phyloP scores from a whole-genome alignment of 2,888 invertebrate genomes.

The Nomada fabriciana region DNA sequence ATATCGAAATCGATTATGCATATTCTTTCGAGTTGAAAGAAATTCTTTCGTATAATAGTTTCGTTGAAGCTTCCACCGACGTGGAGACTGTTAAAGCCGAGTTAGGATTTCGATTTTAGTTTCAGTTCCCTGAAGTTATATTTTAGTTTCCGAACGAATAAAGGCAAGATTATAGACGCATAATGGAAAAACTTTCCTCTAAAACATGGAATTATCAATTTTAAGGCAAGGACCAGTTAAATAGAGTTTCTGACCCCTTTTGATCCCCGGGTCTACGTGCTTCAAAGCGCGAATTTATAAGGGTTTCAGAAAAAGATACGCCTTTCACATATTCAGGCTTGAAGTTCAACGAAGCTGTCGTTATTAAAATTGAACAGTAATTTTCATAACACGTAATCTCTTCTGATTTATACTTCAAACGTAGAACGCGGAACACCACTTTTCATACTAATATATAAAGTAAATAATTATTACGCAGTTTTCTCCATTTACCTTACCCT shows the following conservation, averaged over 20 bases:
- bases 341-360: neutral
- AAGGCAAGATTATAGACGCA: conserved; percentile 11
- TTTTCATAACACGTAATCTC: neutral
- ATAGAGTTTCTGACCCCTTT: conserved; percentile 4
- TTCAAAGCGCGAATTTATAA: neutral
- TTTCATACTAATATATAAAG: neutral
- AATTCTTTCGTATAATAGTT: neutral
- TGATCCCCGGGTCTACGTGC: neutral
- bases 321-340: neutral
- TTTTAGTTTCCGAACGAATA: conserved; percentile 28
- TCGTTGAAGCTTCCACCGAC: neutral
- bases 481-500: neutral
- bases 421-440: neutral
- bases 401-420: neutral
- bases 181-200: conserved; percentile 40
- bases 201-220: conserved; percentile 33
- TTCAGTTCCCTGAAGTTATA: conserved; percentile 27
- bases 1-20: neutral
- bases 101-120: conserved; percentile 36
- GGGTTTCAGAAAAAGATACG: neutral
- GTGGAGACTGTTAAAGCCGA: conserved; percentile 17
- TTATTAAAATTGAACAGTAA: conserved; percentile 4
- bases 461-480: neutral
- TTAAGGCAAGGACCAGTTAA: conserved; percentile 1
- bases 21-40: neutral